A percentile compares a stretch with the other conserved stretches of the same genome.
Conservation (phyloP, 2,888 invertebrate genomes). For the Hydraecia micacea region DNA sequence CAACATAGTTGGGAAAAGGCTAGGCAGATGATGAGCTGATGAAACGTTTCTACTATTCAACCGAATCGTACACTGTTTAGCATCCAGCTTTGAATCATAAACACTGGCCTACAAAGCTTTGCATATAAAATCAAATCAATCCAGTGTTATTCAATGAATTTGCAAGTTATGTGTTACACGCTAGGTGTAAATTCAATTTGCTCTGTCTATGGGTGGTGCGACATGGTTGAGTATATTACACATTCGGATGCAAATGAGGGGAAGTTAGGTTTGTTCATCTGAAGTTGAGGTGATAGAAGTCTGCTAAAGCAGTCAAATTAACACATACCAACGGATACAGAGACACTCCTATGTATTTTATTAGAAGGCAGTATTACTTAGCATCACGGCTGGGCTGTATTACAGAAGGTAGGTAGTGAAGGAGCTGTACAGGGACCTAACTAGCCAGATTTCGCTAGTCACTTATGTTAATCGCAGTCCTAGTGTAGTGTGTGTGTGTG, state of each 20-base stretch:
- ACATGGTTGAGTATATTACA: slow-evolving; percentile 59
- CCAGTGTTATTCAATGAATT: slow-evolving; percentile 63
- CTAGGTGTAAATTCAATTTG: slow-evolving; percentile 71
- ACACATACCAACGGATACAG: not conserved
- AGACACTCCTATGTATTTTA: not conserved
- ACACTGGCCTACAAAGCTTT: slow-evolving; percentile 48
- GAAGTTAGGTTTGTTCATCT: slow-evolving; percentile 24
- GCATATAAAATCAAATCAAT: slow-evolving; percentile 60
- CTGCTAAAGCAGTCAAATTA: not conserved
- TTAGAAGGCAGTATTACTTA: not conserved
- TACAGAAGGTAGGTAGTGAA: too few relatives aligned
- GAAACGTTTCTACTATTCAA: slow-evolving; percentile 8
- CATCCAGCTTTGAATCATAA: slow-evolving; percentile 32
- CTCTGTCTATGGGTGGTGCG: slow-evolving; percentile 66
- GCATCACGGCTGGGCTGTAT: not conserved
- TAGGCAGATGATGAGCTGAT: not conserved
- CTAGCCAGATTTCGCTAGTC: not conserved
- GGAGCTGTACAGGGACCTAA: not conserved
- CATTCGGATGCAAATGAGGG: slow-evolving; percentile 63
- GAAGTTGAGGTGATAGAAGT: not conserved
- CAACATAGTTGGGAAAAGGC: too few relatives aligned
- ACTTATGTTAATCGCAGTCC: not conserved
- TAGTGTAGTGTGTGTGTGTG: not conserved
- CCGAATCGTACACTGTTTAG: slow-evolving; percentile 15
- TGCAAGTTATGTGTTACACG: slow-evolving; percentile 66